phyloP scores from a whole-genome alignment of 2,113 vertebrate species.

The Bagarius yarrelli region DNA sequence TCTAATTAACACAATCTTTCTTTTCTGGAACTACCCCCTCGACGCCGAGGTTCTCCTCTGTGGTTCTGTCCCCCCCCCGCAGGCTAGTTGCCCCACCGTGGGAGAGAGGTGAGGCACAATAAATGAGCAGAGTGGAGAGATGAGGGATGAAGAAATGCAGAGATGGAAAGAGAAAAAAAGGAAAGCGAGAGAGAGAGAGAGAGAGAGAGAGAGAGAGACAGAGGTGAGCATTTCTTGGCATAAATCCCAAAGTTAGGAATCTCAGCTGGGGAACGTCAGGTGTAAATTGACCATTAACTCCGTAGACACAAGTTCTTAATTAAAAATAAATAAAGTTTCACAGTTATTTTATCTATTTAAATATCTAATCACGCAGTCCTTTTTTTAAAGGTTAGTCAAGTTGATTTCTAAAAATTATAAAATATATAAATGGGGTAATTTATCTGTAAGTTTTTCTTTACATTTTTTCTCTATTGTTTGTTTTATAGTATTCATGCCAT shows the following conservation, averaged over 20 bases:
- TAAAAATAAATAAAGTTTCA: conserved; percentile 6
- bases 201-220: not conserved
- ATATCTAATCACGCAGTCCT: too few relatives aligned
- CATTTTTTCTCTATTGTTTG: too few relatives aligned
- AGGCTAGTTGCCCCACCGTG: conserved; percentile 19
- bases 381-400: too few relatives aligned
- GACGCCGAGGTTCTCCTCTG: not conserved
- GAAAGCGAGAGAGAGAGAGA: not conserved
- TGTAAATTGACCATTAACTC: conserved; percentile 42
- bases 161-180: not conserved
- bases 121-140: conserved; percentile 17
- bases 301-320: conserved; percentile 15
- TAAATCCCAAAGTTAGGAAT: conserved; percentile 24
- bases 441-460: too few relatives aligned
- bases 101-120: conserved; percentile 9
- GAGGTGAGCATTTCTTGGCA: conserved; percentile 30
- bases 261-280: conserved; percentile 33
- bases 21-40: conserved; percentile 1
- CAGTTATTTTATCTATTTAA: not conserved
- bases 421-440: too few relatives aligned
- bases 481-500: too few relatives aligned
- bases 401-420: too few relatives aligned
- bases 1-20: conserved; percentile 53
- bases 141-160: not conserved
- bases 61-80: conserved; percentile 2